These are phyloP conservation scores for Rhombomys opimus DNA, from an alignment of 2,113 vertebrate species.

Conservation along the genomic window DNA sequence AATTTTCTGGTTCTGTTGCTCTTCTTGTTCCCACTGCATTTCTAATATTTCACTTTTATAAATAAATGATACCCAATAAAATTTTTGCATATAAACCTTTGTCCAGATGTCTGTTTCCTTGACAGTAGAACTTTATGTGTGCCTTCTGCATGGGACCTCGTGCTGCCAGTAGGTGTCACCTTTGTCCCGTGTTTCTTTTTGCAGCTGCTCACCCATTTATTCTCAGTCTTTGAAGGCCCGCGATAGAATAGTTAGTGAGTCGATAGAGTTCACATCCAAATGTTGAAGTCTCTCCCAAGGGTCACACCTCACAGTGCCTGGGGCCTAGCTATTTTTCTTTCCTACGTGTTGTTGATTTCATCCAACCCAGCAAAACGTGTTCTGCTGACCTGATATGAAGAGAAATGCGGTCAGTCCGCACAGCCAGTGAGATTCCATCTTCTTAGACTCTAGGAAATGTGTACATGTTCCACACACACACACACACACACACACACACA, in stretches of 20 bases:
- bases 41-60: conserved; percentile 20
- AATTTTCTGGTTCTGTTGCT: too few relatives aligned
- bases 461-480: too few relatives aligned
- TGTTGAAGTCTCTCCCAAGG: neutral
- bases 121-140: neutral
- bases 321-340: conserved; percentile 4
- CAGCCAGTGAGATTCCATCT: neutral
- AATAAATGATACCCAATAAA: neutral
- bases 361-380: neutral
- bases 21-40: neutral
- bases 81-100: neutral
- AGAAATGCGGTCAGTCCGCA: conserved; percentile 19
- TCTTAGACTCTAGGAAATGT: conserved; percentile 39
- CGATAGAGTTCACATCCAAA: neutral
- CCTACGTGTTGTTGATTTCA: neutral
- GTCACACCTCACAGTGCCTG: neutral
- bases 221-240: neutral
- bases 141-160: neutral
- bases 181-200: conserved; percentile 47
- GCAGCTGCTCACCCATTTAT: neutral
- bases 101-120: neutral
- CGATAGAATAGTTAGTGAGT: conserved; percentile 3
- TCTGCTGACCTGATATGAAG: conserved; percentile 48
- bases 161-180: conserved; percentile 66
- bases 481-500: too few relatives aligned